Evolutionary conservation across 1,140 invertebrate genomes (phyloP), one percentile per base, ranked within the genome.

Genomic region (Drosophila aff.): DNA sequence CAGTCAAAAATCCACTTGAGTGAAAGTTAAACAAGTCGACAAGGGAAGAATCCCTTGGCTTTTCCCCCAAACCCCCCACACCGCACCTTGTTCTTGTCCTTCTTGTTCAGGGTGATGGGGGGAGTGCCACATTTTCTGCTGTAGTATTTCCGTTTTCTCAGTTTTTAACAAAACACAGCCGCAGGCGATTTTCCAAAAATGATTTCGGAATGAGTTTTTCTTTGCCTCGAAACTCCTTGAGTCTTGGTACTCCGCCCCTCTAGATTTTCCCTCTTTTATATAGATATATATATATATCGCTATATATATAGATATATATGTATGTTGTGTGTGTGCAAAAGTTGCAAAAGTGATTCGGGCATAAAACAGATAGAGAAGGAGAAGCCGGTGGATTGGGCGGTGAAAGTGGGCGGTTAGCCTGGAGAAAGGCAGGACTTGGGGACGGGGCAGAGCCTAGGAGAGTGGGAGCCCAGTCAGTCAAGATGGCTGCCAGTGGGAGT

Each of bases 291-390:
- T 60, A 6, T 26, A 18, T 16, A 31, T 16, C 4, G 15, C 9
- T 33, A 4, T 33, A 33, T 41, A 38, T 59, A 28, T 60, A 15
- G 21, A 33, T 47, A 33, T 59, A 28, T 60, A 15, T 47, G 11
- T 38, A 41, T 47, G 13, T 28, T 10, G 15, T 23, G 57, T 62
- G 44, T 73, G 40, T 8, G 72, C 63, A 71, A 87, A 87, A 83
- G 83, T 87, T 86, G 77, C 83, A 87, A 87, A 86, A 86, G 82
- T 86, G 82, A 87, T 86, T 86, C 82, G 74, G 82, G 79, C 79
- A 82, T 82, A 86, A 82, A 46, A 66, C 82, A 82, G 82, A 71
- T 67, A 67, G 74, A 79, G 43, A 31, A 44, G 61, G 15, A 44
- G 36, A 60, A 64, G 59, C 38, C 59, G 58, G 36, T 16, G 36